These are phyloP conservation scores for Zosterops pallidus DNA, from an alignment of 2,113 vertebrate species.

Conservation along the genomic window DNA sequence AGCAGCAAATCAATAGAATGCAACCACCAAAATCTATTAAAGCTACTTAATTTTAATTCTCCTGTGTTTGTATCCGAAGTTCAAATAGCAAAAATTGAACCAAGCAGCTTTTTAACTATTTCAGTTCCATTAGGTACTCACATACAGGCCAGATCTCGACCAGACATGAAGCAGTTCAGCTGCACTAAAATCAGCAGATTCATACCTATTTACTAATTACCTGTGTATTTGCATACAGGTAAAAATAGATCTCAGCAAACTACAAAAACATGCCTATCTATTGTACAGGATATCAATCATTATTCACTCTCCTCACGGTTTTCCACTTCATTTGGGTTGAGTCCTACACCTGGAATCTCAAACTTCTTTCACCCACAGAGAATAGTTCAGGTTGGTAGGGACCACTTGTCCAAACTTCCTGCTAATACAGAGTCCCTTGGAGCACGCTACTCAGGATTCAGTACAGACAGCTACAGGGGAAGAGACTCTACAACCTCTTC, in stretches of 20 bases:
- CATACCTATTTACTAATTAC: not conserved
- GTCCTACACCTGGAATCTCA: too few species aligned
- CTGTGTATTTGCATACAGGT: not conserved
- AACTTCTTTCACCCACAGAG: too few species aligned
- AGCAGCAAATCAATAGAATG: not conserved
- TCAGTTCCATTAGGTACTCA: not conserved
- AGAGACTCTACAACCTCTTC: too few species aligned
- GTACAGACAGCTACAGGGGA: too few species aligned
- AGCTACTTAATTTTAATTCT: not conserved
- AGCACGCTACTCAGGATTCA: too few species aligned
- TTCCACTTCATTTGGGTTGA: not conserved
- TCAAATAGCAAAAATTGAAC: not conserved
- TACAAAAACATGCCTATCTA: not conserved
- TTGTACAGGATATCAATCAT: not conserved
- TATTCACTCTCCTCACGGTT: not conserved
- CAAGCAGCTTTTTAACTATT: not conserved
- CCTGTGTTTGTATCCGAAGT: not conserved
- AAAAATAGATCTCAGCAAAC: not conserved
- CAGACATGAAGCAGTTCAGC: not conserved
- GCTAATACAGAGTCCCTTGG: too few species aligned
- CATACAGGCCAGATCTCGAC: not conserved
- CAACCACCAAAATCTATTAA: not conserved
- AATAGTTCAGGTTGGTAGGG: too few species aligned
- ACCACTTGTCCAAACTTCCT: too few species aligned
- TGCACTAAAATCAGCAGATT: not conserved